Evolutionary conservation across 2,113 vertebrate species (phyloP).

Genomic region (Mustela nigripes): DNA sequence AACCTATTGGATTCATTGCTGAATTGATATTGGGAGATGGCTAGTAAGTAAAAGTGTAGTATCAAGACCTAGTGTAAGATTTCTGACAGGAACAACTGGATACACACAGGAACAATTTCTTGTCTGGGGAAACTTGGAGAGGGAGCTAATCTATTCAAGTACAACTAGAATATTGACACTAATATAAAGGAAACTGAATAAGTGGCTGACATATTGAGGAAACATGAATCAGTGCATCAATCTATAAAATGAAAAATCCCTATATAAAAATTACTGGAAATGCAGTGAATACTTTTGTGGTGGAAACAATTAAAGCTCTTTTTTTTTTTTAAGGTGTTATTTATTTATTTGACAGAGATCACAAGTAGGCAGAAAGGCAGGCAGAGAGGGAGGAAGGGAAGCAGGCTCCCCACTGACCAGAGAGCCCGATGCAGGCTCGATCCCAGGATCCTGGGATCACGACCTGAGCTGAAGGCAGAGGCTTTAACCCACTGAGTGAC

Average conservation of each 20-base stretch:
- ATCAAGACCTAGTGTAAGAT: conserved; percentile 4
- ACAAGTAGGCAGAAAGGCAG: too few species aligned
- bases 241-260: conserved; percentile 33
- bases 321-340: too few species aligned
- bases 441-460: too few species aligned
- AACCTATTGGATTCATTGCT: background rate
- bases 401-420: too few species aligned
- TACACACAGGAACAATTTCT: background rate
- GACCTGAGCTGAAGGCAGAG: too few species aligned
- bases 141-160: background rate
- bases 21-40: background rate
- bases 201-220: background rate
- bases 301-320: conserved; percentile 11
- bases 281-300: background rate
- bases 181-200: background rate
- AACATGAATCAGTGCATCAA: conserved; percentile 11
- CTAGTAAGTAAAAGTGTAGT: background rate
- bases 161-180: background rate
- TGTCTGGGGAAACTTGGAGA: background rate
- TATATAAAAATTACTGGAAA: conserved; percentile 49
- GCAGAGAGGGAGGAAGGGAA: too few species aligned
- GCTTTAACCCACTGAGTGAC: background rate
- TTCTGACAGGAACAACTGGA: conserved; percentile 7
- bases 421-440: too few species aligned
- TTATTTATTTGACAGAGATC: too few species aligned